Evolutionary conservation across 2,888 invertebrate genomes (phyloP).

Genomic region (Phrixothrix hirtus): DNA sequence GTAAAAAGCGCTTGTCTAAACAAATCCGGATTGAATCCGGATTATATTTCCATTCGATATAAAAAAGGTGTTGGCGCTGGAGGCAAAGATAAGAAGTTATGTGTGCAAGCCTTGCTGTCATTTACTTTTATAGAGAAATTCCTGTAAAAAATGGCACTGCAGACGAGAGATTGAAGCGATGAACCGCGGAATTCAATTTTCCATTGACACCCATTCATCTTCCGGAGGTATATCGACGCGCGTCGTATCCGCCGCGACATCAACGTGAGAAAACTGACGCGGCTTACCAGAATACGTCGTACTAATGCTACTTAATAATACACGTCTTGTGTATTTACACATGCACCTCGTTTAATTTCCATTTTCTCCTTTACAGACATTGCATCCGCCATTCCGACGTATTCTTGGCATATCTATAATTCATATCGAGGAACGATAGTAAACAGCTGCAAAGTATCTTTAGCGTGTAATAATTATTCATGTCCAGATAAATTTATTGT

Average conservation of each 20-base stretch:
- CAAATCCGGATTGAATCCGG: constrained; percentile 41
- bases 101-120: constrained; percentile 47
- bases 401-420: too few species aligned
- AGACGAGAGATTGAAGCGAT: constrained; percentile 62
- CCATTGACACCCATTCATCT: constrained; percentile 62
- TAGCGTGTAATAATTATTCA: too few species aligned
- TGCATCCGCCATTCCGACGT: too few species aligned
- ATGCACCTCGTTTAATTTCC: constrained; percentile 20
- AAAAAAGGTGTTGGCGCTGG: constrained; percentile 42
- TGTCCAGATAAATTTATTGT: too few species aligned
- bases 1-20: constrained; percentile 40
- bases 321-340: constrained; percentile 20
- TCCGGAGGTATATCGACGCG: constrained; percentile 31
- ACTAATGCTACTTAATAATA: constrained; percentile 30
- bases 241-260: constrained; percentile 22
- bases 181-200: constrained; percentile 72
- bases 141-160: constrained; percentile 49
- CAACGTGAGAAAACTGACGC: constrained; percentile 26
- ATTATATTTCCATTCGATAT: constrained; percentile 40
- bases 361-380: constrained; percentile 20
- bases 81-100: constrained; percentile 49
- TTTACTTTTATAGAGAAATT: constrained; percentile 51
- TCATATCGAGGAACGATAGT: too few species aligned
- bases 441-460: too few species aligned
- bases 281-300: constrained; percentile 24